Base-by-base conservation (phyloP, 1,140 invertebrate genomes). In the Cydia splendana region DNA sequence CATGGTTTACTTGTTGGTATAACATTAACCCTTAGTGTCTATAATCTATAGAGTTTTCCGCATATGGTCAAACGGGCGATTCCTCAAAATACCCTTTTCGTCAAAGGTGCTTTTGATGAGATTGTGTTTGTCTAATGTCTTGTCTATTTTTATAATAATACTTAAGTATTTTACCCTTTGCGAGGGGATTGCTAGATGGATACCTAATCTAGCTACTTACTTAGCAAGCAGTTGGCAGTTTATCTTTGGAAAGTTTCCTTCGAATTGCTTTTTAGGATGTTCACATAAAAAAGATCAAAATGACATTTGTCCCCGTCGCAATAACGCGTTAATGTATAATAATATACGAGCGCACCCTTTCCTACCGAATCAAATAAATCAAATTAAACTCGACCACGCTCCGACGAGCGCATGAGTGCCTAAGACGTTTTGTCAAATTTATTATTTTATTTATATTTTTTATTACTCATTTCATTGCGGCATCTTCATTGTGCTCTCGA, bases 401-500 rank as follows among this genome's bases (percentile, higher is more conserved):
- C 79, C 84, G 79, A 74, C 80, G 85, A 90, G 81, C 87, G 84
- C 86, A 85, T 84, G 87, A 93, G 90, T 92, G 91, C 87, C 87
- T 88, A 93, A 93, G 91, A 93, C 91, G 91, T 93, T 93, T 93
- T 93, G 91, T 93, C 87, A 91, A 91, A 91, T 93, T 91, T 93
- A 93, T 93, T 93, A 91, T 93, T 91, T 93, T 92, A 92, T 93
- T 93, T 91, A 89, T 90, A 79, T 78, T 90, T 89, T 93, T 91
- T 90, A 91, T 92, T 91, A 85, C 84, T 80, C 78, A 79, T 82
- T 82, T 80, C 80, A 86, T 84, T 89, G 87, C 83, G 82, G 80
- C 78, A 76, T 87, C 83, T 84, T 86, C 82, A 87, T 93, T 92
- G 90, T 93, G 74, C 75, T 86, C 80, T 91, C 82, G 87, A 91